Evolutionary conservation across 2,113 vertebrate genomes (phyloP).

Genomic region (Amblyopsis rosae): DNA sequence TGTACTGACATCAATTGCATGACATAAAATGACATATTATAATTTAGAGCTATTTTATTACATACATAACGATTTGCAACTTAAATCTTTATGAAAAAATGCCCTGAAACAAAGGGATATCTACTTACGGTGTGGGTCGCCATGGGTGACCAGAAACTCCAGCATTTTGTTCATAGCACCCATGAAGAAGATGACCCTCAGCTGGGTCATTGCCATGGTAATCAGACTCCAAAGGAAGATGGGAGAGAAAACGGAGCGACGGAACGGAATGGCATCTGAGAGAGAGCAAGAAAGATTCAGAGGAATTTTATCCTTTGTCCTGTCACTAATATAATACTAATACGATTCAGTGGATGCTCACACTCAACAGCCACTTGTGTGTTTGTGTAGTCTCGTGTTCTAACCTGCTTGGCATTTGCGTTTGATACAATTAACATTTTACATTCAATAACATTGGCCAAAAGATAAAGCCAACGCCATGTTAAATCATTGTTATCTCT

Average conservation of each 20-base stretch:
- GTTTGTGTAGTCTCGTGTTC: too few relatives aligned
- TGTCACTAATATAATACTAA: too few relatives aligned
- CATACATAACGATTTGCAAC: too few relatives aligned
- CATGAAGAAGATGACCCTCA: slow-evolving; percentile 92
- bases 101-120: neutral
- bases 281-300: slow-evolving; percentile 10
- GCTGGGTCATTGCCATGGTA: slow-evolving; percentile 89
- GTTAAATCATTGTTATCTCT: too few relatives aligned
- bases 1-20: neutral
- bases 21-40: neutral
- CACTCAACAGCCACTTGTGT: too few relatives aligned
- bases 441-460: too few relatives aligned
- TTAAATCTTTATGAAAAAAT: too few relatives aligned
- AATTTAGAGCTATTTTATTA: neutral
- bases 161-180: slow-evolving; percentile 93
- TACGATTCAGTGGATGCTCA: too few relatives aligned
- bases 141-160: slow-evolving; percentile 79
- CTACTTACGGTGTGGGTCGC: slow-evolving; percentile 62
- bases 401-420: too few relatives aligned
- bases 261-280: slow-evolving; percentile 76
- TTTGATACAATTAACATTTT: too few relatives aligned
- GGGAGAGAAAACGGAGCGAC: slow-evolving; percentile 83
- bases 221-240: slow-evolving; percentile 91
- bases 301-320: neutral
- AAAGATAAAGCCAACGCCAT: too few relatives aligned